Percentiles rank a stretch among this genome's conserved stretches.
Conservation (phyloP, 2,797 vertebrate species). For the Syndactyla subalaris region DNA sequence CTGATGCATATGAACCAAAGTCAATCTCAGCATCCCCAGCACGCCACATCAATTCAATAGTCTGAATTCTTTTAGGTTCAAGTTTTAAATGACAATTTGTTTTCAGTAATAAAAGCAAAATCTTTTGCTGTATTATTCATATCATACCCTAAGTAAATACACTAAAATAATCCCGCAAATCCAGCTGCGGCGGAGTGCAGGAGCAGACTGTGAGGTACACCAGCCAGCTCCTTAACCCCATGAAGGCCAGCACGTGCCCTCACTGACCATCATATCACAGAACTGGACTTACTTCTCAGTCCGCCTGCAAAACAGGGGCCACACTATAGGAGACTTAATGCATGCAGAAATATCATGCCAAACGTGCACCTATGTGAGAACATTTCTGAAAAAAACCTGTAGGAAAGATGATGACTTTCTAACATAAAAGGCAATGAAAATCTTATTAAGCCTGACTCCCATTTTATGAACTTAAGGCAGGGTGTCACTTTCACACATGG, state of each 20-base stretch:
- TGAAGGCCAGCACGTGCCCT: rapidly evolving
- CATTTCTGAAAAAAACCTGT: neutral
- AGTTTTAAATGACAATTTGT: neutral
- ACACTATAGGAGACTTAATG: neutral
- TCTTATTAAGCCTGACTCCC: neutral
- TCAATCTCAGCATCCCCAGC: neutral
- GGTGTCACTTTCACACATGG: rapidly evolving
- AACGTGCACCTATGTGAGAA: neutral
- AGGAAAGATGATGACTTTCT: neutral
- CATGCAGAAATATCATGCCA: neutral
- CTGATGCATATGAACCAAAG: neutral
- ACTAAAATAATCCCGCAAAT: neutral
- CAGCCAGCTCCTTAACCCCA: neutral
- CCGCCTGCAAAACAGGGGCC: neutral
- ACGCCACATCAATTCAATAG: neutral
- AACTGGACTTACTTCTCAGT: neutral
- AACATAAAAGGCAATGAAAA: neutral
- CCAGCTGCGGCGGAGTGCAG: neutral
- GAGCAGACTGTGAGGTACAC: neutral
- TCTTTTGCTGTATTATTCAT: neutral
- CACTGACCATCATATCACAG: rapidly evolving
- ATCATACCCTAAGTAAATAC: neutral
- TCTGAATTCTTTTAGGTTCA: neutral
- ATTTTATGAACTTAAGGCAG: neutral
- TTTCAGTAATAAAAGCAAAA: constrained; percentile 7